A percentile compares a stretch with the other conserved stretches of the same genome.
These are phyloP conservation scores for Campopleginae sp. DNA, from an alignment of 2,888 invertebrate species.

Conservation along the genomic window DNA sequence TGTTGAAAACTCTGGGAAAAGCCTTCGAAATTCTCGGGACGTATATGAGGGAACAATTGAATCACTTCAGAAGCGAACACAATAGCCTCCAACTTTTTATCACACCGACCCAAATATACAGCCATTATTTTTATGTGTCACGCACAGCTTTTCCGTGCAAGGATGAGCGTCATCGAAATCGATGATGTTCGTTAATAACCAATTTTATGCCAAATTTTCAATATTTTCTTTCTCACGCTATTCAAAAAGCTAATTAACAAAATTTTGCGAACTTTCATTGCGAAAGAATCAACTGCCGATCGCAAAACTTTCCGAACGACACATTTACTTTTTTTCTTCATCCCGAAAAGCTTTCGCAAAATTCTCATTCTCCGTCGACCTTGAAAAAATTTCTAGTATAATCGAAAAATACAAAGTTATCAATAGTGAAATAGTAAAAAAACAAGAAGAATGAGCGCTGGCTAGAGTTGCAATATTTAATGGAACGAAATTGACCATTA, in stretches of 20 bases:
- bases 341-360: too few relatives aligned
- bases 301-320: too few relatives aligned
- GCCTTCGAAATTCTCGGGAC: background rate
- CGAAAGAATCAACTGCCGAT: background rate
- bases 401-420: too few relatives aligned
- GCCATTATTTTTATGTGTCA: background rate
- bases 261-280: background rate
- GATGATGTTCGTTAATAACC: background rate
- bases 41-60: background rate
- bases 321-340: too few relatives aligned
- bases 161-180: background rate
- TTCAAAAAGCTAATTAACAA: background rate
- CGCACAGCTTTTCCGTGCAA: background rate
- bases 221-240: background rate
- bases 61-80: constrained; percentile 11
- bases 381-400: too few relatives aligned
- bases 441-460: too few relatives aligned
- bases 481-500: too few relatives aligned
- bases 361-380: too few relatives aligned
- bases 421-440: too few relatives aligned
- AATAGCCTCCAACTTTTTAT: constrained; percentile 1
- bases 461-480: too few relatives aligned
- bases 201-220: background rate
- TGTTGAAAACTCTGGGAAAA: background rate
- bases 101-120: background rate